Percentiles rank a stretch among this genome's conserved stretches.
phyloP scores from a whole-genome alignment of 2,113 vertebrate species.

The Crotalus horridus region DNA sequence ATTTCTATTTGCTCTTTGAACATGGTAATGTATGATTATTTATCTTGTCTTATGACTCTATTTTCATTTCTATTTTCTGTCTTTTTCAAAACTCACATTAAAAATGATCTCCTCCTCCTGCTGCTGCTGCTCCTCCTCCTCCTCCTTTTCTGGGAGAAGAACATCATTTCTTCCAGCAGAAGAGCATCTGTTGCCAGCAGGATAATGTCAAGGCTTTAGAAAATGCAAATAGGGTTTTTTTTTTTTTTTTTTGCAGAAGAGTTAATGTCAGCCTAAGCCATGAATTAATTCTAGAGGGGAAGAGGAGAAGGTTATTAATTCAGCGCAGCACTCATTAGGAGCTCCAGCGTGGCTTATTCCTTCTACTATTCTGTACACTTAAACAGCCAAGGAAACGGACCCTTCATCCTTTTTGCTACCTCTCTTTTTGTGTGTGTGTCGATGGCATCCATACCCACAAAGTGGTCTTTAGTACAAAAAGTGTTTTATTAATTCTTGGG shows the following conservation, averaged over 20 bases:
- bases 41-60: conserved; percentile 23
- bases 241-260: conserved; percentile 17
- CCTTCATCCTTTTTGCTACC: neutral
- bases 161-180: conserved; percentile 26
- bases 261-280: conserved; percentile 26
- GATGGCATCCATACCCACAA: neutral
- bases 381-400: neutral
- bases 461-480: neutral
- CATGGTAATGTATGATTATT: conserved; percentile 14
- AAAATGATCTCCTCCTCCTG: neutral
- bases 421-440: fast-evolving
- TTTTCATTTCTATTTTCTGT: conserved; percentile 25
- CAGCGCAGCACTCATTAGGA: conserved; percentile 5
- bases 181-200: conserved; percentile 34
- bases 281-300: conserved; percentile 43
- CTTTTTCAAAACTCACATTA: neutral
- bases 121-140: neutral
- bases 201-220: conserved; percentile 41
- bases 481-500: no score
- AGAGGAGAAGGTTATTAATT: conserved; percentile 37
- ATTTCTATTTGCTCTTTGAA: conserved; percentile 19
- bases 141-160: neutral
- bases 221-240: conserved; percentile 47
- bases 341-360: neutral
- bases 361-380: neutral